Conservation (phyloP, 1,140 invertebrate species). For the Sitophilus oryzae region DNA sequence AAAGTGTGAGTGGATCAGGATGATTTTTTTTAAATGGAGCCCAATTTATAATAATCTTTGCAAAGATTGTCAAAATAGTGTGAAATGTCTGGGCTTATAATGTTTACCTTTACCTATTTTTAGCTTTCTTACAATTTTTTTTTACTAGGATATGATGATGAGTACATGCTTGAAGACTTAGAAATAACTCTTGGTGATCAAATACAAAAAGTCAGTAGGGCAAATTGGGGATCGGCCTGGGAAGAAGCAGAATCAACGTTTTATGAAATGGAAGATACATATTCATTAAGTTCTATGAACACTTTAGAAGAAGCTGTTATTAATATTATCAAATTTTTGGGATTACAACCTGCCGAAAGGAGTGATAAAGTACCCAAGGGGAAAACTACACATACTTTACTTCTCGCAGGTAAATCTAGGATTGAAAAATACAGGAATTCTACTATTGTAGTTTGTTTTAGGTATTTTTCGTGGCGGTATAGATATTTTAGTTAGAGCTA, state of each 20-base stretch:
- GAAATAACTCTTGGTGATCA: conserved; percentile 88
- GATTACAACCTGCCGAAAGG: conserved; percentile 79
- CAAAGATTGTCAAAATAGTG: too few relatives aligned
- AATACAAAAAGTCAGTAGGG: conserved; percentile 78
- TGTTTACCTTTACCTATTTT: too few relatives aligned
- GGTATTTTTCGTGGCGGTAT: conserved; percentile 84
- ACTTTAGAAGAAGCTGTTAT: conserved; percentile 82
- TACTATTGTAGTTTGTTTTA: conserved; percentile 34
- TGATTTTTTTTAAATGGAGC: too few relatives aligned
- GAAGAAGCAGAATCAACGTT: conserved; percentile 55
- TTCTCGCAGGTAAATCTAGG: conserved; percentile 59
- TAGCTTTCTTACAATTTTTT: background rate
- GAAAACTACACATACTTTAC: conserved; percentile 74
- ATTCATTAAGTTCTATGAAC: conserved; percentile 72
- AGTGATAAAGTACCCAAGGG: conserved; percentile 81
- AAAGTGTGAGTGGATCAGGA: too few relatives aligned
- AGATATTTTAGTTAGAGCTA: conserved; percentile 81
- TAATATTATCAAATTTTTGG: conserved; percentile 81
- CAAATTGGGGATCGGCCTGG: conserved; percentile 71
- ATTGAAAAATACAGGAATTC: background rate
- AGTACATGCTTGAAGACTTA: conserved; percentile 84
- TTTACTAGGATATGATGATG: conserved; percentile 51
- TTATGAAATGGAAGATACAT: conserved; percentile 84
- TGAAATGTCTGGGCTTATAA: too few relatives aligned
- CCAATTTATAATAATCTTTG: too few relatives aligned